These are phyloP conservation scores for Peromyscus melanophrys DNA, from an alignment of 2,797 vertebrate species.

Conservation along the genomic window DNA sequence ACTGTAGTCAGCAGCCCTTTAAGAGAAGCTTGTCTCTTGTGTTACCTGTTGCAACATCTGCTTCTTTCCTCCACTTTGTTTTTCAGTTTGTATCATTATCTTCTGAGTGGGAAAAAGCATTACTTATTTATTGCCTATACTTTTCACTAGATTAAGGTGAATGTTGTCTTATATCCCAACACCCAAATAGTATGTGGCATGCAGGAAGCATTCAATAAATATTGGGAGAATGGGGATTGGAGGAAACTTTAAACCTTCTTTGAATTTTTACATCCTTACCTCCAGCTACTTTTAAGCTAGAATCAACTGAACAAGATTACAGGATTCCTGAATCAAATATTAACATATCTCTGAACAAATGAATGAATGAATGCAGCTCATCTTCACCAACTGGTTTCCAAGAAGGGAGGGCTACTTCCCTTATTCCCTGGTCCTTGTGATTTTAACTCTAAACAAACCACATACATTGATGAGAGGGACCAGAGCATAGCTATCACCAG, in stretches of 20 bases:
- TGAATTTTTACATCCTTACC: neutral
- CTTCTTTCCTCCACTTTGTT: neutral
- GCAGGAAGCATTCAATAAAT: neutral
- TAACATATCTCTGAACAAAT: neutral
- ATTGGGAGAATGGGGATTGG: neutral
- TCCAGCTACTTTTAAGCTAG: neutral
- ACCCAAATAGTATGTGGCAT: neutral
- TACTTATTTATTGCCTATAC: conserved; percentile 4
- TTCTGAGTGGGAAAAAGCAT: neutral
- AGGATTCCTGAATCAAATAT: neutral
- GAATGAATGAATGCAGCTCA: neutral
- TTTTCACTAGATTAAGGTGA: neutral
- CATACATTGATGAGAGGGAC: neutral
- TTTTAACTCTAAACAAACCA: neutral
- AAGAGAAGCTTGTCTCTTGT: neutral
- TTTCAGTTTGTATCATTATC: neutral
- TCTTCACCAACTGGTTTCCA: neutral
- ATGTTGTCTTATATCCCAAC: neutral
- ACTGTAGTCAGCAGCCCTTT: neutral
- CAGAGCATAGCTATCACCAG: neutral
- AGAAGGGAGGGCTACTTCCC: fast-evolving
- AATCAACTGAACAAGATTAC: neutral
- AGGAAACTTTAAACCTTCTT: neutral
- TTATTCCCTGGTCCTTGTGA: neutral
- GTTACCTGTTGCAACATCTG: neutral